Evolutionary conservation across 2,888 invertebrate species (phyloP).

Genomic region (Matsumyia berberina): DNA sequence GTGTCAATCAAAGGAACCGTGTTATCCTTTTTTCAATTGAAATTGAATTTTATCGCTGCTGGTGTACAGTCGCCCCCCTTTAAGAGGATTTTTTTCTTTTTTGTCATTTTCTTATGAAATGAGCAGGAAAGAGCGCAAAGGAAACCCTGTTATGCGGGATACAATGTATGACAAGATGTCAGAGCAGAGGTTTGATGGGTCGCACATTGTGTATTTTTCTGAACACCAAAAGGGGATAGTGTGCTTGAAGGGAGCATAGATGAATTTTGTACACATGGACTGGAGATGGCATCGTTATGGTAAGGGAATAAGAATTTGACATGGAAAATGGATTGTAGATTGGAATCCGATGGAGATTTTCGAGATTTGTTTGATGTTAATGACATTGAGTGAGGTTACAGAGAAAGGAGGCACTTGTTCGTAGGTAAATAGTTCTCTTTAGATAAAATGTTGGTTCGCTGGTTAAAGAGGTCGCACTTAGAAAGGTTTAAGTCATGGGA

Average conservation of each 20-base stretch:
- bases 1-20: slow-evolving; percentile 70
- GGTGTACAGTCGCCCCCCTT: slow-evolving; percentile 27
- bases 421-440: background rate
- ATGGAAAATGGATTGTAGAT: slow-evolving; percentile 60
- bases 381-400: slow-evolving; percentile 61
- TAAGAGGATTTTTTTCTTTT: slow-evolving; percentile 34
- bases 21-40: slow-evolving; percentile 75
- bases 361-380: slow-evolving; percentile 63
- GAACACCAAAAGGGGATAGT: slow-evolving; percentile 52
- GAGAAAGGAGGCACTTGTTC: background rate
- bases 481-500: too few species aligned
- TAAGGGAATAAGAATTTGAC: slow-evolving; percentile 54
- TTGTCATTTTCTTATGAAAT: slow-evolving; percentile 56
- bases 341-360: slow-evolving; percentile 57
- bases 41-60: slow-evolving; percentile 75
- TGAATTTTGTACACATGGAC: slow-evolving; percentile 57
- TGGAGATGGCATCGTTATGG: slow-evolving; percentile 36
- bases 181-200: slow-evolving; percentile 74
- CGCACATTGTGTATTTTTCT: slow-evolving; percentile 60
- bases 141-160: slow-evolving; percentile 28
- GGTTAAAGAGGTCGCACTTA: too few species aligned
- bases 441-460: too few species aligned
- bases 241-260: slow-evolving; percentile 56
- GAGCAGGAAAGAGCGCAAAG: slow-evolving; percentile 12
- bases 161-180: slow-evolving; percentile 69